Percentiles rank a stretch among this genome's conserved stretches.
phyloP scores from a whole-genome alignment of 2,797 vertebrate species.

The Gobio occitaniae region DNA sequence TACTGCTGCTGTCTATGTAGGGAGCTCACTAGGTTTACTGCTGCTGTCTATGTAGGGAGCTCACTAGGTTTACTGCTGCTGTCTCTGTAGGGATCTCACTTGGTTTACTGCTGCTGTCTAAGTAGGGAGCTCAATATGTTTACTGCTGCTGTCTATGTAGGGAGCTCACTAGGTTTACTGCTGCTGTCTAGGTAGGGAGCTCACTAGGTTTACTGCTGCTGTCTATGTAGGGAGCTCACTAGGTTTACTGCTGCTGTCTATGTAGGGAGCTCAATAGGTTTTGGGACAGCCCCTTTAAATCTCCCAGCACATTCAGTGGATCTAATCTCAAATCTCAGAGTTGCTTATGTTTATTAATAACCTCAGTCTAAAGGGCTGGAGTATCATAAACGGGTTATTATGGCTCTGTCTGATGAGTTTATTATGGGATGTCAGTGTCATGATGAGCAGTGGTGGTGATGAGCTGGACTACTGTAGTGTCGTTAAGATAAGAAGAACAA shows the following conservation, averaged over 20 bases:
- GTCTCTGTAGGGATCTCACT: no score
- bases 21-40: no score
- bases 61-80: not conserved
- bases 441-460: not conserved
- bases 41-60: no score
- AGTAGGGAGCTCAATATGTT: no score
- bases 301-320: not conserved
- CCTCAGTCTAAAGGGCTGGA: not conserved
- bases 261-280: not conserved
- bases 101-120: no score
- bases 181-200: no score
- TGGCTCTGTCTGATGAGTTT: not conserved
- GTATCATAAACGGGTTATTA: not conserved
- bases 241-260: not conserved
- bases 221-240: no score
- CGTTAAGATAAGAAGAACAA: not conserved
- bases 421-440: not conserved
- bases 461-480: not conserved
- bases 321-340: not conserved
- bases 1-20: no score
- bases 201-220: no score
- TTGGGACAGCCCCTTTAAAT: not conserved
- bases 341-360: not conserved
- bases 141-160: not conserved
- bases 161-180: not conserved